Evolutionary conservation across 2,113 vertebrate species (phyloP).

Genomic region (Petaurus breviceps): DNA sequence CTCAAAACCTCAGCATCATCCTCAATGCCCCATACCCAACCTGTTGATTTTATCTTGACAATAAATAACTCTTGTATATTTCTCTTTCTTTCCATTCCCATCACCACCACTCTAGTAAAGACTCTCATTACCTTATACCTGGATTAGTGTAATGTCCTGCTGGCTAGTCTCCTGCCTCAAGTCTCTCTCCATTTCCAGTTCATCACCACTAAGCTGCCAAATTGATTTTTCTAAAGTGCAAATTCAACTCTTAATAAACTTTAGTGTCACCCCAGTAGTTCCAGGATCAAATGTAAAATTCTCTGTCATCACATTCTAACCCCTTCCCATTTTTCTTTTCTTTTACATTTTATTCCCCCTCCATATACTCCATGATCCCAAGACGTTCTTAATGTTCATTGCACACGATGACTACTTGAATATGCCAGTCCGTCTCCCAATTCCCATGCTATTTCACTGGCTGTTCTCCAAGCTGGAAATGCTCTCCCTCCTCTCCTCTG

Average conservation of each 20-base stretch:
- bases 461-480: not conserved
- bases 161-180: not conserved
- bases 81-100: not conserved
- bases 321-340: not conserved
- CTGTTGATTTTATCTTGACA: not conserved
- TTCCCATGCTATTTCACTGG: not conserved
- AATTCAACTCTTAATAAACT: not conserved
- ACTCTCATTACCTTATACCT: not conserved
- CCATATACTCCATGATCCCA: not conserved
- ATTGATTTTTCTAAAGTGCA: not conserved
- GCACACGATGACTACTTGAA: not conserved
- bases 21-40: not conserved
- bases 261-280: not conserved
- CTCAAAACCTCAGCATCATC: not conserved
- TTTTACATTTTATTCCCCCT: not conserved
- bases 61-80: not conserved
- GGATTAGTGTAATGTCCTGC: not conserved
- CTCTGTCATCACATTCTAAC: not conserved
- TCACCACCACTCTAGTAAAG: not conserved
- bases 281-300: not conserved
- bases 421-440: not conserved
- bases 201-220: not conserved
- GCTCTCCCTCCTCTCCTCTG: not conserved
- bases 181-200: not conserved
- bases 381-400: not conserved